phyloP scores from a whole-genome alignment of 2,113 vertebrate genomes.

The Chrysemys picta region DNA sequence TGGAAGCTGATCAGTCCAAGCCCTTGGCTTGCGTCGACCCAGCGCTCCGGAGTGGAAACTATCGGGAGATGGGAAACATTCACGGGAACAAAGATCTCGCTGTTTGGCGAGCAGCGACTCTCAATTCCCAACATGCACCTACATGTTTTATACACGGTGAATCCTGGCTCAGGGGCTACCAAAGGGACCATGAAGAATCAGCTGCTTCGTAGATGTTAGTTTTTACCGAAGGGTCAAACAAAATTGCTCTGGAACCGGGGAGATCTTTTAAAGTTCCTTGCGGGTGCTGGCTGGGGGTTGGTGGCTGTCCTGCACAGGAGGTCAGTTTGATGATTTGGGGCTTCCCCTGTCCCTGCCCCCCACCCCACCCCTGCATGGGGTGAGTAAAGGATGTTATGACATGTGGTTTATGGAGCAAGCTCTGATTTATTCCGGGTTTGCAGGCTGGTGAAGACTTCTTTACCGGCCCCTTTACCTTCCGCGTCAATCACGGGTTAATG shows the following conservation, averaged over 20 bases:
- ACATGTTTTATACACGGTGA: not conserved
- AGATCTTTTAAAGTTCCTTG: not conserved
- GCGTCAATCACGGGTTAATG: not conserved
- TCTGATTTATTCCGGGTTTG: not conserved
- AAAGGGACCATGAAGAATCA: not conserved
- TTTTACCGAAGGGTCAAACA: not conserved
- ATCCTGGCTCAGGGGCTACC: not conserved
- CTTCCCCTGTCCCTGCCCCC: too few species aligned
- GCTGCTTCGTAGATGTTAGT: not conserved
- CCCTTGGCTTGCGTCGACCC: too few species aligned
- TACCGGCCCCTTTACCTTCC: not conserved
- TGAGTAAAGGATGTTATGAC: not conserved
- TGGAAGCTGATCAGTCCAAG: too few species aligned
- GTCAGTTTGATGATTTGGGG: not conserved
- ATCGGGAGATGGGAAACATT: not conserved
- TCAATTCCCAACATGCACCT: not conserved
- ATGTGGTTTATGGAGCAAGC: not conserved
- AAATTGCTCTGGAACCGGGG: not conserved
- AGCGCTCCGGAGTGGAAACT: too few species aligned
- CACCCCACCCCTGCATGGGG: too few species aligned
- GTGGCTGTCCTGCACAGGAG: not conserved
- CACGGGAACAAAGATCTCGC: not conserved
- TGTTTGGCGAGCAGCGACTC: not conserved
- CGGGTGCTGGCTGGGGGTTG: not conserved
- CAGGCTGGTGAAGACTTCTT: not conserved